Percentiles rank a stretch among this genome's conserved stretches.
Conservation (phyloP, 2,888 invertebrate genomes). For the Andrena bucephala region DNA sequence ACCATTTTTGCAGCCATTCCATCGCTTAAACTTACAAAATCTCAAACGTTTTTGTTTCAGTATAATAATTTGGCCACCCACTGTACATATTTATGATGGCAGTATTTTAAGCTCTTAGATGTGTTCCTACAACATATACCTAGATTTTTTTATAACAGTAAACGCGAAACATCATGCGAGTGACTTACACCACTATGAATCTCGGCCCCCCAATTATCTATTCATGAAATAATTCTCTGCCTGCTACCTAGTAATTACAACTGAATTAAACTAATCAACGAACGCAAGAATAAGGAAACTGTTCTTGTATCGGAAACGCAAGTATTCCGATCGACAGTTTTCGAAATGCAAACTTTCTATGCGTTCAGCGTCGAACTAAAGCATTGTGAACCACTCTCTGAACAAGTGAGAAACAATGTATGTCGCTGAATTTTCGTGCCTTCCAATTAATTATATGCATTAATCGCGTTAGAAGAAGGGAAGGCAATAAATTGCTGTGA, state of each 20-base stretch:
- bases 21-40: no score
- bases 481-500: conserved; percentile 31
- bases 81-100: no score
- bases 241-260: not conserved
- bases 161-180: no score
- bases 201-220: no score
- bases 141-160: no score
- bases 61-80: no score
- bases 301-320: not conserved
- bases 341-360: not conserved
- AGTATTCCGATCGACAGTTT: not conserved
- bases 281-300: not conserved
- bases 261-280: not conserved
- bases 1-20: no score
- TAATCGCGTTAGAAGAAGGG: conserved; percentile 1
- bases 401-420: conserved; percentile 11
- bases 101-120: no score
- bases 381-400: not conserved
- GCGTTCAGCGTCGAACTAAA: not conserved
- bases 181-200: no score
- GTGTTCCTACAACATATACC: no score
- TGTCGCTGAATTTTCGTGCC: not conserved
- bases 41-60: no score
- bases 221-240: not conserved
- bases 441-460: conserved; percentile 16